Conservation (phyloP, 2,888 invertebrate species). For the Caenorhabditis sulstoni region DNA sequence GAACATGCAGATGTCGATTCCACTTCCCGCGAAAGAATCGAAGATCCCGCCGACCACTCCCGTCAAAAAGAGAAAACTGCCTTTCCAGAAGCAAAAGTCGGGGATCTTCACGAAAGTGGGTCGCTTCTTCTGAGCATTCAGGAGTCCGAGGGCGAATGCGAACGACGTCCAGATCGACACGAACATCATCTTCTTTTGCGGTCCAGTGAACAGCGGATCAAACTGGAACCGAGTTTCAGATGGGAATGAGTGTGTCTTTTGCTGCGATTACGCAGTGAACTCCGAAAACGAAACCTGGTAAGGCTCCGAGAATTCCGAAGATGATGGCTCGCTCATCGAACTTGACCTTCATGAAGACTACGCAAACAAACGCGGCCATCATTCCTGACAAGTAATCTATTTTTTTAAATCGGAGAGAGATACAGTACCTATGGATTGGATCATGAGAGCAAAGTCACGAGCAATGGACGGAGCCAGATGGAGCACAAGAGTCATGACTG, state of each 20-base stretch:
- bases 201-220: constrained; percentile 73
- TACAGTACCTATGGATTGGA: constrained; percentile 71
- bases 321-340: constrained; percentile 74
- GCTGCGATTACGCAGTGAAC: constrained; percentile 49
- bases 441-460: constrained; percentile 74
- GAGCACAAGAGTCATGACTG: constrained; percentile 78
- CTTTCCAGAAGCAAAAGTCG: constrained; percentile 73
- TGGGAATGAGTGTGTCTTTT: background rate
- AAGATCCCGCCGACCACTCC: constrained; percentile 79
- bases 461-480: constrained; percentile 73
- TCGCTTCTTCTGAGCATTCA: constrained; percentile 76
- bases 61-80: constrained; percentile 70
- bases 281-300: constrained; percentile 78
- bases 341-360: constrained; percentile 76
- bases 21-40: constrained; percentile 79
- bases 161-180: constrained; percentile 80
- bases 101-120: constrained; percentile 68
- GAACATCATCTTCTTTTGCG: constrained; percentile 80
- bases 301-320: constrained; percentile 73
- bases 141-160: constrained; percentile 79
- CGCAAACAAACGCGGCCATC: constrained; percentile 76
- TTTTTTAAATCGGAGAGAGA: background rate
- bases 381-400: constrained; percentile 68
- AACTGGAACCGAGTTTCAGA: background rate
- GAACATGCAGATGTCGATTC: constrained; percentile 79